Conservation (phyloP, 30 jellyfish, hydroid and myxozoan species). For the Haliclystus octoradiatus region DNA sequence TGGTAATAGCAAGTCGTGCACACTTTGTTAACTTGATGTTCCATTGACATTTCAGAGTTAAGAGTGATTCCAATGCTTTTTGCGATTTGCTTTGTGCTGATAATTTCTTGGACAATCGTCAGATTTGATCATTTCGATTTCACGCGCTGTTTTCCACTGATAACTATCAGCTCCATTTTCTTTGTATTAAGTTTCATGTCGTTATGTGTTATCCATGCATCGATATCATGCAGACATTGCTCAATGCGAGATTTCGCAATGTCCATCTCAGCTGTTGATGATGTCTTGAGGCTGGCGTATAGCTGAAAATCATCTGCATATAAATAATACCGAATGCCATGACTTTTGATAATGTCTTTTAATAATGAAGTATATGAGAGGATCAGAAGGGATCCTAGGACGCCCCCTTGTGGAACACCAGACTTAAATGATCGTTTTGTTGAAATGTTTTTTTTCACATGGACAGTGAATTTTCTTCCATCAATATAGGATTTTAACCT, state of each 20-base stretch:
- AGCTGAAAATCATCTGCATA: not conserved
- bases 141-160: not conserved
- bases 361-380: not conserved
- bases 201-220: not conserved
- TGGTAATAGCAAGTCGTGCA: slow-evolving; percentile 2
- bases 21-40: not conserved
- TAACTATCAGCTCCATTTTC: not conserved
- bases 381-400: not conserved
- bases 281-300: not conserved
- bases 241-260: not conserved
- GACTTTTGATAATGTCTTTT: not conserved
- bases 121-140: too few relatives aligned
- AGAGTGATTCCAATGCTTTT: not conserved
- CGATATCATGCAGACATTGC: not conserved
- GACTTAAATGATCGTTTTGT: not conserved
- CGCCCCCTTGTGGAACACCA: not conserved
- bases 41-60: not conserved
- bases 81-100: not conserved
- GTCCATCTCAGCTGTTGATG: not conserved
- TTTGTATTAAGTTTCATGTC: too few relatives aligned
- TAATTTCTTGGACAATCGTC: not conserved
- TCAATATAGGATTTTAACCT: not conserved
- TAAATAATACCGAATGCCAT: not conserved
- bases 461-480: not conserved
- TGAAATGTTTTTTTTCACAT: not conserved